Conservation (phyloP, 2,113 vertebrate species). For the Thermophis baileyi region DNA sequence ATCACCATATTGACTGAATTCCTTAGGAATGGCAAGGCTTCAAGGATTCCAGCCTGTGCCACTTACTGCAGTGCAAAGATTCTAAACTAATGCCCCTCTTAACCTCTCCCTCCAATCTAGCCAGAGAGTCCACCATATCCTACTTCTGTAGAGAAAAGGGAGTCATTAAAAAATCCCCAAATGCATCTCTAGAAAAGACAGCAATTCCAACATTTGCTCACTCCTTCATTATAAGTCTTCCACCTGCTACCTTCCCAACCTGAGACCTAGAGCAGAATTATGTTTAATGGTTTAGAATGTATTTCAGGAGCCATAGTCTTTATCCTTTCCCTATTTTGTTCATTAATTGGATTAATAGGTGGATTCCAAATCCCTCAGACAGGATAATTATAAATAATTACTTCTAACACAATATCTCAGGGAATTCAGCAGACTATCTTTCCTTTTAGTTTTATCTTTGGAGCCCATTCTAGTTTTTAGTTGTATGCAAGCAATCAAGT, state of each 20-base stretch:
- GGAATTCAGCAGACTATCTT: not conserved
- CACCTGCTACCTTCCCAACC: not conserved
- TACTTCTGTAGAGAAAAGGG: too few species aligned
- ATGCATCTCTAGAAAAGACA: not conserved
- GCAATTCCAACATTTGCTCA: not conserved
- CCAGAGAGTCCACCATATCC: too few species aligned
- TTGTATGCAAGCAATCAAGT: not conserved
- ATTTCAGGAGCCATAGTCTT: not conserved
- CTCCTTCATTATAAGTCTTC: not conserved
- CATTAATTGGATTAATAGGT: not conserved
- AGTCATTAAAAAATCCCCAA: not conserved
- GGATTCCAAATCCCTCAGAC: not conserved
- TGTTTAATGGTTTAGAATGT: not conserved
- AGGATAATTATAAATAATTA: not conserved
- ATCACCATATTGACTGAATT: too few species aligned
- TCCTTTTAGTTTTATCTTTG: not conserved
- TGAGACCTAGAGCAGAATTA: not conserved
- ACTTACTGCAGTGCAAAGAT: too few species aligned
- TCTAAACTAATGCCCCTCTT: too few species aligned
- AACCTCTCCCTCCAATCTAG: too few species aligned
- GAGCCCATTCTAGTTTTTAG: not conserved
- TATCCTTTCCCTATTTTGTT: not conserved
- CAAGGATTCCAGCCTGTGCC: too few species aligned
- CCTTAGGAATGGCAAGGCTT: too few species aligned
- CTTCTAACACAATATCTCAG: not conserved